Conservation (phyloP, 2,113 vertebrate species). For the Entelurus aequoreus region DNA sequence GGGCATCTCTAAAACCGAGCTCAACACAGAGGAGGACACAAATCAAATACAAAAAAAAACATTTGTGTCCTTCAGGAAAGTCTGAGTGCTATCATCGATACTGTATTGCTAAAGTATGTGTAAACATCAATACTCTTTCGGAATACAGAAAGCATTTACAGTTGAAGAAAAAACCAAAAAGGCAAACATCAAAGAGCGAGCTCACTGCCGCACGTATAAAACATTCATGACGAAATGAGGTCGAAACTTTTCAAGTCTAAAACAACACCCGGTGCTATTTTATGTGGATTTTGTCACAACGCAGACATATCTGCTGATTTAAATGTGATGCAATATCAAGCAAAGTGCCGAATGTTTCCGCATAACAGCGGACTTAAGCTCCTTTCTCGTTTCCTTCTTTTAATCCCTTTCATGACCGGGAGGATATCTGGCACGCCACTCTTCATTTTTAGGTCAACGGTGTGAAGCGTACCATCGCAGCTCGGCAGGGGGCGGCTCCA, state of each 20-base stretch:
- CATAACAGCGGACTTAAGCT: constrained; percentile 12
- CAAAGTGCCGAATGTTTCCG: constrained; percentile 34
- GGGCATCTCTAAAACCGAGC: too few relatives aligned
- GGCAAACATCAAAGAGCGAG: constrained; percentile 41
- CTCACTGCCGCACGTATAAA: constrained; percentile 36
- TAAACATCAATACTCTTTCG: constrained; percentile 60
- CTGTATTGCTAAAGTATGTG: constrained; percentile 34
- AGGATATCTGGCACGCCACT: constrained; percentile 26
- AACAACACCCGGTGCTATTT: constrained; percentile 23
- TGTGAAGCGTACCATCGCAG: constrained; percentile 82
- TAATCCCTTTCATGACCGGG: constrained; percentile 36
- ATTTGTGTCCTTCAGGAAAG: constrained; percentile 50
- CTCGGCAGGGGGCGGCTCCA: constrained; percentile 95
- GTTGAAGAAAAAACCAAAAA: constrained; percentile 19
- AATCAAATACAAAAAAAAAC: constrained; percentile 22
- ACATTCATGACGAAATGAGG: constrained; percentile 41
- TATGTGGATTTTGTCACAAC: constrained; percentile 37
- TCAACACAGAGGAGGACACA: background rate
- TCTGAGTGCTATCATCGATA: constrained; percentile 41
- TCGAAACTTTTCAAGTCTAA: constrained; percentile 33
- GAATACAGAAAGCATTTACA: constrained; percentile 57
- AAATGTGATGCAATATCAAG: constrained; percentile 47
- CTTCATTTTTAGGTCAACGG: constrained; percentile 46
- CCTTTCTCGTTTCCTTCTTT: background rate
- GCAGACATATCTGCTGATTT: constrained; percentile 22